Percentiles rank a stretch among this genome's conserved stretches.
phyloP scores from a whole-genome alignment of 2,888 invertebrate species.

The Yponomeuta plumbellus region DNA sequence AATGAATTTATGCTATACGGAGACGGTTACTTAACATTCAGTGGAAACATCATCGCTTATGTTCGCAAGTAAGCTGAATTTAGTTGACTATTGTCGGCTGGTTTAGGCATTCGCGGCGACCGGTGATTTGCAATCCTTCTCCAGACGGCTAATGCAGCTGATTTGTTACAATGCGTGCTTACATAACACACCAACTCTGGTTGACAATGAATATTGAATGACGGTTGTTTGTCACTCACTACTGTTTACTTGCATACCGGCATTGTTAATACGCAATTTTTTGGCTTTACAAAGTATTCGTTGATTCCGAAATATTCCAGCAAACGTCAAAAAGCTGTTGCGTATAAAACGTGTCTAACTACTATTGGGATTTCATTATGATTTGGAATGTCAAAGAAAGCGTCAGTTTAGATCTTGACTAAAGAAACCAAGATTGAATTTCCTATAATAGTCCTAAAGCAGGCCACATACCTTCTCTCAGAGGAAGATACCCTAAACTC shows the following conservation, averaged over 20 bases:
- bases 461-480: no score
- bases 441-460: no score
- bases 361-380: no score
- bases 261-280: neutral
- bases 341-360: no score
- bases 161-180: conserved; percentile 50
- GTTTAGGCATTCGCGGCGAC: conserved; percentile 2
- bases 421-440: no score
- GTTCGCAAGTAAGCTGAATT: conserved; percentile 6
- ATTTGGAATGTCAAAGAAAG: no score
- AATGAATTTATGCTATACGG: neutral
- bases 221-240: conserved; percentile 7
- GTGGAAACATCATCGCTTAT: neutral
- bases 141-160: conserved; percentile 44
- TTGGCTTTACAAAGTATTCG: neutral
- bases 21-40: no score
- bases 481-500: no score
- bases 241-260: neutral
- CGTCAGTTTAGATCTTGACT: no score
- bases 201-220: conserved; percentile 16
- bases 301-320: neutral
- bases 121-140: conserved; percentile 21
- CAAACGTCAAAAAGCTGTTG: neutral
- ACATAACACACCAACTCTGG: conserved; percentile 37
- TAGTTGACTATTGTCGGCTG: conserved; percentile 5